Conservation (phyloP, 2,797 vertebrate genomes). For the Lindbergichthys nudifrons region DNA sequence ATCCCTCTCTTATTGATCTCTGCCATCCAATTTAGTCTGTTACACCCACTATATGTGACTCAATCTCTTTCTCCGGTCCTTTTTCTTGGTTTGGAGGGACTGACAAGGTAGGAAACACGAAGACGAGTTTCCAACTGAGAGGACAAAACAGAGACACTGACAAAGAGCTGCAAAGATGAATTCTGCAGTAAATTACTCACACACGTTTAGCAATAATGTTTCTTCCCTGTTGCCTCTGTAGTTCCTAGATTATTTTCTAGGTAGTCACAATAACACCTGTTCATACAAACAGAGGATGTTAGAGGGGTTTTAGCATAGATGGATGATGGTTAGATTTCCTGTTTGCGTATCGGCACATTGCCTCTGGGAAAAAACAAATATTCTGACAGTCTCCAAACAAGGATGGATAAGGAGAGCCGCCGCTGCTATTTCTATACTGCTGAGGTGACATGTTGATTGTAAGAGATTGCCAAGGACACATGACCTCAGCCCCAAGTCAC, state of each 20-base stretch:
- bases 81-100: slow-evolving; percentile 40
- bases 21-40: slow-evolving; percentile 61
- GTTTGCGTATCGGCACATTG: slow-evolving; percentile 32
- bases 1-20: slow-evolving; percentile 58
- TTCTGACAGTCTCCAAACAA: slow-evolving; percentile 60
- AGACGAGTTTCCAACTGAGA: slow-evolving; percentile 15
- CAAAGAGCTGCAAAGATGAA: slow-evolving; percentile 39
- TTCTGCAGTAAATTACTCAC: slow-evolving; percentile 44
- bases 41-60: slow-evolving; percentile 66
- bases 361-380: slow-evolving; percentile 35
- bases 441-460: slow-evolving; percentile 55
- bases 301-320: slow-evolving; percentile 40
- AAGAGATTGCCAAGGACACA: slow-evolving; percentile 39
- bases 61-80: slow-evolving; percentile 37
- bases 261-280: slow-evolving; percentile 30
- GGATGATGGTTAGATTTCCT: slow-evolving; percentile 38
- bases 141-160: slow-evolving; percentile 30
- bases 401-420: slow-evolving; percentile 51
- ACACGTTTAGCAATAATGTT: slow-evolving; percentile 47
- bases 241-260: slow-evolving; percentile 19
- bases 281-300: slow-evolving; percentile 19
- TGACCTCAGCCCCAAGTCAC: slow-evolving; percentile 30
- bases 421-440: slow-evolving; percentile 51
- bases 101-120: slow-evolving; percentile 27
- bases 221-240: slow-evolving; percentile 27